Percentiles rank a stretch among this genome's conserved stretches.
Evolutionary conservation across 2,888 invertebrate genomes (phyloP).

Genomic region (Drosophila tripunctata): DNA sequence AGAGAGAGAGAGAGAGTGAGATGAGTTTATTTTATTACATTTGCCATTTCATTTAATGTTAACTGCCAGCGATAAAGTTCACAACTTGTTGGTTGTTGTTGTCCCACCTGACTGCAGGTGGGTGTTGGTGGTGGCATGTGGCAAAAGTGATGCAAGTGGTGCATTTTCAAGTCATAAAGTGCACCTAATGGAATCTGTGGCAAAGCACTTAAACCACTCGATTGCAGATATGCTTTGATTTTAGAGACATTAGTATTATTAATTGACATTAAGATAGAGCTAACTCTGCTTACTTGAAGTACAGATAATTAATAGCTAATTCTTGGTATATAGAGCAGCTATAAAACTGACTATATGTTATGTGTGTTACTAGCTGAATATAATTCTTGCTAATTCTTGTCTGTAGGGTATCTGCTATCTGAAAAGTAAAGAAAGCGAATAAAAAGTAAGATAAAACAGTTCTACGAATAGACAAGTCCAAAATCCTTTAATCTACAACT

Average conservation of each 20-base stretch:
- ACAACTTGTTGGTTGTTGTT: slow-evolving; percentile 22
- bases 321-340: too few species aligned
- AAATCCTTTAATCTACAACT: too few species aligned
- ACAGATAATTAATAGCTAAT: too few species aligned
- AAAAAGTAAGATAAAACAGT: too few species aligned
- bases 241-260: background rate
- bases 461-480: too few species aligned
- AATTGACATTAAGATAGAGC: background rate
- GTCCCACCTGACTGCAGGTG: background rate
- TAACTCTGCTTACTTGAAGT: background rate
- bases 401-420: too few species aligned
- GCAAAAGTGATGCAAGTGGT: background rate
- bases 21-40: slow-evolving; percentile 33
- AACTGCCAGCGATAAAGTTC: slow-evolving; percentile 22
- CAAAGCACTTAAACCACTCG: background rate
- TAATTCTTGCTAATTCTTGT: too few species aligned
- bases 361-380: too few species aligned
- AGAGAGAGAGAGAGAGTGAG: background rate
- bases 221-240: background rate
- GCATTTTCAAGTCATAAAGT: slow-evolving; percentile 12
- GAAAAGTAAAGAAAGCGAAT: too few species aligned
- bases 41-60: slow-evolving; percentile 35
- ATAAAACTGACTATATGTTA: too few species aligned
- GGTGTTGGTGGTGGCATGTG: background rate
- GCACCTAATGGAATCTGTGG: slow-evolving; percentile 1